phyloP scores from a whole-genome alignment of 1,140 invertebrate genomes.

The Trinorchestia longiramus region DNA sequence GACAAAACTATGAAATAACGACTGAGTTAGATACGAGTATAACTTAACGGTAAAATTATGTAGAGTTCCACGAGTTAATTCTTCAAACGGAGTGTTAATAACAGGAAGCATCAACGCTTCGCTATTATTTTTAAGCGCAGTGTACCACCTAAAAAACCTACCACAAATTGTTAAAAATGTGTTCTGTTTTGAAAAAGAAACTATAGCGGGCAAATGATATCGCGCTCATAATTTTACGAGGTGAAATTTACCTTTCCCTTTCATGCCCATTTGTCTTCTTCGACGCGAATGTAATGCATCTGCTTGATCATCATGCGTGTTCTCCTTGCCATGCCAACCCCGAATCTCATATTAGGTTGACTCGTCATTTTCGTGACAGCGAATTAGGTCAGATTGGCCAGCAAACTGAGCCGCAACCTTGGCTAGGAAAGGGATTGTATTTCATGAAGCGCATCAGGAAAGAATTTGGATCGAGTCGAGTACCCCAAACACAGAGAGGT shows the following conservation, averaged over 20 bases:
- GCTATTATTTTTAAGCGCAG: too few relatives aligned
- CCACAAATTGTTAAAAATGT: too few relatives aligned
- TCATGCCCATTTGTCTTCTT: background rate
- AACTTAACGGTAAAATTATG: too few relatives aligned
- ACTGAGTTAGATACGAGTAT: too few relatives aligned
- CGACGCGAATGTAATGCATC: background rate
- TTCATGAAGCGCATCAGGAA: slow-evolving; percentile 24
- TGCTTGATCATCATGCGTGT: background rate
- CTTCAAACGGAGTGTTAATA: too few relatives aligned
- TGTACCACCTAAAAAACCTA: too few relatives aligned
- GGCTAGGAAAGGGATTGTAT: slow-evolving; percentile 34
- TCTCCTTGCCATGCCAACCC: background rate
- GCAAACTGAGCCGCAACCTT: background rate
- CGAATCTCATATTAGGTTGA: background rate
- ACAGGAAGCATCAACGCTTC: too few relatives aligned
- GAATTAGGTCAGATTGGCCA: slow-evolving; percentile 34
- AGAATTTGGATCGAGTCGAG: slow-evolving; percentile 15
- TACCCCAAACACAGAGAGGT: slow-evolving; percentile 32
- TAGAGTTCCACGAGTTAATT: too few relatives aligned
- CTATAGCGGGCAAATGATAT: too few relatives aligned
- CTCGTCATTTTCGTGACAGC: background rate
- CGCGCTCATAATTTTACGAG: background rate
- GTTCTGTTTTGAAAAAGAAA: too few relatives aligned
- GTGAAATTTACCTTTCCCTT: background rate
- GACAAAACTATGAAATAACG: too few relatives aligned